A percentile compares a stretch with the other conserved stretches of the same genome.
phyloP scores from a whole-genome alignment of 2,797 vertebrate species.

The Ammospiza maritima region DNA sequence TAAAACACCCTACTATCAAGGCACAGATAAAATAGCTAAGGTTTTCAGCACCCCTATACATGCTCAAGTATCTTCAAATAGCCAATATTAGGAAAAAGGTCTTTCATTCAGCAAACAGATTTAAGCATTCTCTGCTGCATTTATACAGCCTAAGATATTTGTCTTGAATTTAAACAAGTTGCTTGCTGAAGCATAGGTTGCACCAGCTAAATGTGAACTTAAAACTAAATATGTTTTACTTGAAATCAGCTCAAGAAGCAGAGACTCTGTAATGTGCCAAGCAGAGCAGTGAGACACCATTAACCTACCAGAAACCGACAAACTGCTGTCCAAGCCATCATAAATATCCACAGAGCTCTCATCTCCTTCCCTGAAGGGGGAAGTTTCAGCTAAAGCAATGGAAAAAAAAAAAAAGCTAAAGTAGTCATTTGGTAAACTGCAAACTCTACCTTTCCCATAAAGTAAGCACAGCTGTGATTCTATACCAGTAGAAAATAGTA shows the following conservation, averaged over 20 bases:
- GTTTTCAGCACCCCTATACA: neutral
- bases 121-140: neutral
- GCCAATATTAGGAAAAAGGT: neutral
- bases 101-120: neutral
- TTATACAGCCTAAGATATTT: neutral
- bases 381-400: slow-evolving; percentile 69
- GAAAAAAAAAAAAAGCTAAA: neutral
- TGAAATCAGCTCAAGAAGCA: neutral
- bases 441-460: neutral
- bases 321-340: slow-evolving; percentile 84
- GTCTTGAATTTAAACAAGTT: neutral
- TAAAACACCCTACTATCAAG: neutral
- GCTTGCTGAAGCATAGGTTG: neutral
- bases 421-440: neutral
- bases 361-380: slow-evolving; percentile 74
- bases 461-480: neutral
- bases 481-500: neutral
- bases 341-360: slow-evolving; percentile 97
- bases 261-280: neutral
- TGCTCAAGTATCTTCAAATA: neutral
- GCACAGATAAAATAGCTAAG: neutral
- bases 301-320: slow-evolving; percentile 78
- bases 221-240: neutral
- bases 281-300: neutral
- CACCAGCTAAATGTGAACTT: neutral